A percentile compares a stretch with the other conserved stretches of the same genome.
phyloP scores from a whole-genome alignment of 1,140 invertebrate species.

The Diabrotica undecimpunctata region DNA sequence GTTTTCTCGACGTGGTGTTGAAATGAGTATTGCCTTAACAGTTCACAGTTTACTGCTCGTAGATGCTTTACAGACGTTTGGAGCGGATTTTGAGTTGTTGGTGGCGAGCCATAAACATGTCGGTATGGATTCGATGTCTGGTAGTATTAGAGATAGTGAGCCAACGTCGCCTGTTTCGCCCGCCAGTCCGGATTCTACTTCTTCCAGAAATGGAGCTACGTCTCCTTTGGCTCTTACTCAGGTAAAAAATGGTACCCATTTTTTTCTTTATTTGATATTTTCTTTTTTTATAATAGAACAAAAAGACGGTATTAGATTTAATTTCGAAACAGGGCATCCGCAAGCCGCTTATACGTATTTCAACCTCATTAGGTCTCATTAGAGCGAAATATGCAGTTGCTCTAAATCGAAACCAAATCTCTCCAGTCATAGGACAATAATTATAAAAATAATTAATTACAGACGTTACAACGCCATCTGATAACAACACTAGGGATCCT shows the following conservation, averaged over 20 bases:
- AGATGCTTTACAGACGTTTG: constrained; percentile 92
- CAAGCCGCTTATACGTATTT: no score
- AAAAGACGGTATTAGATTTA: no score
- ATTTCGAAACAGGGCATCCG: no score
- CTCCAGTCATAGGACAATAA: no score
- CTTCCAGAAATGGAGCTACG: constrained; percentile 45
- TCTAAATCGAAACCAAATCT: no score
- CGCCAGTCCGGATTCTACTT: constrained; percentile 57
- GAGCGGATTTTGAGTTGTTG: constrained; percentile 89
- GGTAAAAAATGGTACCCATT: constrained; percentile 36
- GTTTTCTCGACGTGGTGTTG: constrained; percentile 66
- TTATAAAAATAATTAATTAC: no score
- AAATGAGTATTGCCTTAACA: constrained; percentile 74
- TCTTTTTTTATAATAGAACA: no score
- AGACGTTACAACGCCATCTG: no score
- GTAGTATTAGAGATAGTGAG: constrained; percentile 86
- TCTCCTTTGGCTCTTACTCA: constrained; percentile 59
- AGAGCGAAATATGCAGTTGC: no score
- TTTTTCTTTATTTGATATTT: no score
- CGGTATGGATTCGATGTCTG: constrained; percentile 90
- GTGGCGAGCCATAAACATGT: constrained; percentile 93
- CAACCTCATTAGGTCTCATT: no score
- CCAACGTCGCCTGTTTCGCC: constrained; percentile 83
- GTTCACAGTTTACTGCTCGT: constrained; percentile 90
- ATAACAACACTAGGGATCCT: no score